These are phyloP conservation scores for Eremobia ochroleuca DNA, from an alignment of 2,888 invertebrate genomes.

Conservation along the genomic window DNA sequence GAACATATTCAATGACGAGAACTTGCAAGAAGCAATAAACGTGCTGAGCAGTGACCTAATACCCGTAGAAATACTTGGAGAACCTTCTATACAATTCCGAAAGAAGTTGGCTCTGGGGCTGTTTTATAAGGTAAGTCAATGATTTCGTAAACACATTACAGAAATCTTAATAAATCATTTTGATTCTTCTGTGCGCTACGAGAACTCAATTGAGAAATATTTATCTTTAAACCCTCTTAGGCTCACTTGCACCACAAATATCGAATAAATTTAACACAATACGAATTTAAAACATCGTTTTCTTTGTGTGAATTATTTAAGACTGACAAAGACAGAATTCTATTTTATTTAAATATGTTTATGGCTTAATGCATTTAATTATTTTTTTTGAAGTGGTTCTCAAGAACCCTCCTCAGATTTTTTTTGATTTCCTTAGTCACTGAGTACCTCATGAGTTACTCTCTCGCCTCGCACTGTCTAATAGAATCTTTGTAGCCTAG, in stretches of 20 bases:
- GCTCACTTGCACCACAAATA: not conserved
- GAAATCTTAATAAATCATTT: not conserved
- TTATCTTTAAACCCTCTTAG: not conserved
- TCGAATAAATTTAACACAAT: not conserved
- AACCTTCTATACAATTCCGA: slow-evolving; percentile 93
- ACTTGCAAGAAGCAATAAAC: slow-evolving; percentile 88
- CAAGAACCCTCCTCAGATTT: too few species aligned
- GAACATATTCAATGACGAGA: slow-evolving; percentile 80
- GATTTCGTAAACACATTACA: too few species aligned
- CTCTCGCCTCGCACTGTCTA: not conserved
- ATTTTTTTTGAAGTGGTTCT: not conserved
- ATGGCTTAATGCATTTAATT: not conserved
- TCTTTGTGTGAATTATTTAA: not conserved
- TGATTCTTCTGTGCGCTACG: not conserved
- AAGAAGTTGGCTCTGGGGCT: slow-evolving; percentile 93
- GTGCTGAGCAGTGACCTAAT: slow-evolving; percentile 91
- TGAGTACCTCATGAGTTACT: not conserved
- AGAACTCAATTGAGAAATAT: not conserved
- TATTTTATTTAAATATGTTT: not conserved
- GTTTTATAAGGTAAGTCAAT: slow-evolving; percentile 93
- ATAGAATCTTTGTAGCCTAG: not conserved
- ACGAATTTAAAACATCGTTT: not conserved
- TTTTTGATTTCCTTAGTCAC: not conserved
- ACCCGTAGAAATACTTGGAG: slow-evolving; percentile 92
- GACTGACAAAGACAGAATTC: not conserved